Conservation (phyloP, 2,113 vertebrate genomes). For the Atlantisia rogersi region DNA sequence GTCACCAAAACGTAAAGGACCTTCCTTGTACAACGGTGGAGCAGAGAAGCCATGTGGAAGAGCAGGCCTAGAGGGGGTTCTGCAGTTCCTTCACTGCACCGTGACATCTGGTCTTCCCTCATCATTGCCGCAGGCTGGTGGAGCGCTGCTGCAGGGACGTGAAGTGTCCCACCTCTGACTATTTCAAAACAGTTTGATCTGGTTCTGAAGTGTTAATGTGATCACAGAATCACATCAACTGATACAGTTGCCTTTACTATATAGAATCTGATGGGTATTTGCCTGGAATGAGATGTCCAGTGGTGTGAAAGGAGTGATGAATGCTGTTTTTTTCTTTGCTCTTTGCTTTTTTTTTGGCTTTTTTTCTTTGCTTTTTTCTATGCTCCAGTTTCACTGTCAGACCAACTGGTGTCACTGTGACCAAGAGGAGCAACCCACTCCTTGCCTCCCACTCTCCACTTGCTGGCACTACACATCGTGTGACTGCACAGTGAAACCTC, state of each 20-base stretch:
- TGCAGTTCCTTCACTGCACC: neutral
- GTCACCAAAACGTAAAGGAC: neutral
- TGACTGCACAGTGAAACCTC: neutral
- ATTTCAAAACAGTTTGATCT: neutral
- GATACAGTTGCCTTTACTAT: neutral
- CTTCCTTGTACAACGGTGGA: neutral
- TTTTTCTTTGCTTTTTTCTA: neutral
- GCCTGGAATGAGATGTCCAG: neutral
- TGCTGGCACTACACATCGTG: neutral
- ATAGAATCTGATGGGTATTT: neutral
- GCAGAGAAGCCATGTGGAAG: neutral
- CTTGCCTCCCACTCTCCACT: neutral
- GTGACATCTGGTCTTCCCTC: accelerated
- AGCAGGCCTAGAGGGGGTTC: neutral
- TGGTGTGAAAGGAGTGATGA: accelerated
- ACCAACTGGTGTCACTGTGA: neutral
- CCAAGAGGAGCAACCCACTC: neutral
- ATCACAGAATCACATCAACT: no score
- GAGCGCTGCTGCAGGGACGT: accelerated
- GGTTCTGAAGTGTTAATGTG: neutral
- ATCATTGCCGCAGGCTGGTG: accelerated
- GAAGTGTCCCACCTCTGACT: neutral
- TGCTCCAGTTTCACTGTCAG: neutral
- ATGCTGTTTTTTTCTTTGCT: accelerated
- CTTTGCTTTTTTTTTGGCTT: neutral